Conservation (phyloP, 2,113 vertebrate species). For the Eulemur rufifrons region DNA sequence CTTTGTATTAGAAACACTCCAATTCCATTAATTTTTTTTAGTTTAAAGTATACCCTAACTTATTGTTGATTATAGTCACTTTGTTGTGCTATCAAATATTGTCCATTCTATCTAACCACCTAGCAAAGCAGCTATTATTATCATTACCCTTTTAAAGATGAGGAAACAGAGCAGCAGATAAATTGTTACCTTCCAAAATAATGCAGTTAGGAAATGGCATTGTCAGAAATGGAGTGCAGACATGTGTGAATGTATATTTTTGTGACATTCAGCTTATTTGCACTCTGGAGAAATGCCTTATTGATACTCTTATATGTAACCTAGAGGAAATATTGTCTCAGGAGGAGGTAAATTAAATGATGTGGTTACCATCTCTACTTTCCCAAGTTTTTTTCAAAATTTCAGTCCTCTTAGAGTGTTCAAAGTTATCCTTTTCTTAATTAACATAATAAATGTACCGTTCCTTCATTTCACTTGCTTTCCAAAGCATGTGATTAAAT, state of each 20-base stretch:
- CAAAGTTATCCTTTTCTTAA: neutral
- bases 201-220: neutral
- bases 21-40: no score
- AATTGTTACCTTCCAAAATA: neutral
- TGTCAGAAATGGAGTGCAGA: neutral
- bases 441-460: neutral
- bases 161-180: neutral
- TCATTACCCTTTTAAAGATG: neutral
- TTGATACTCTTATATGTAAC: neutral
- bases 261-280: neutral
- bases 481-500: neutral
- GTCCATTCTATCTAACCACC: no score
- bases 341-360: neutral
- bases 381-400: conserved; percentile 20
- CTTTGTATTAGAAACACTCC: no score
- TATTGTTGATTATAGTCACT: no score
- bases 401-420: neutral
- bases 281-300: neutral
- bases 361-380: neutral
- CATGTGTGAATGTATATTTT: neutral
- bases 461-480: neutral
- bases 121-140: neutral
- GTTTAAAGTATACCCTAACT: no score
- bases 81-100: no score
- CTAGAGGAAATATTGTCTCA: neutral